These are phyloP conservation scores for Cheirogaleus major DNA, from an alignment of 2,797 vertebrate genomes.

Conservation along the genomic window DNA sequence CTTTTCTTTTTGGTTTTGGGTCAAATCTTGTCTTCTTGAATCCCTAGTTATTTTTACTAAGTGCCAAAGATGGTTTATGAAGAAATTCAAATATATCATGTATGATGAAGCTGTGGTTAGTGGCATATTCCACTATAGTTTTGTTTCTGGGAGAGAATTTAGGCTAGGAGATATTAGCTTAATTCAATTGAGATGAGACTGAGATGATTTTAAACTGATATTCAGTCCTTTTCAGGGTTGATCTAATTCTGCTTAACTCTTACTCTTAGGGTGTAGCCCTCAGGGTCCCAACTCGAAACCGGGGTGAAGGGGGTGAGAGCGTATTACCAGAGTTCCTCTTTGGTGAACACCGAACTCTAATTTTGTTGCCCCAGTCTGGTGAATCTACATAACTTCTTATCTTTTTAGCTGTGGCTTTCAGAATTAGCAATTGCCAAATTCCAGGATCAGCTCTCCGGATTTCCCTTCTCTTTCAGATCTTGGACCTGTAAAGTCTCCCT, in stretches of 20 bases:
- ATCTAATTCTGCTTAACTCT: not conserved
- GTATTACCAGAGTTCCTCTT: not conserved
- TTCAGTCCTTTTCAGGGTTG: not conserved
- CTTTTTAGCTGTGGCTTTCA: not conserved
- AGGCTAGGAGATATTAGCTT: not conserved
- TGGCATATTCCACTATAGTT: not conserved
- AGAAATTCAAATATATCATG: not conserved
- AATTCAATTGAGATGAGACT: not conserved
- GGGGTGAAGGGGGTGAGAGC: not conserved
- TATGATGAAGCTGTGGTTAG: not conserved
- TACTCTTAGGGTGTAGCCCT: not conserved
- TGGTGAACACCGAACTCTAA: not conserved
- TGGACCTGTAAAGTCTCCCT: not conserved
- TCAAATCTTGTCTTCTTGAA: not conserved
- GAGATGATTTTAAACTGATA: not conserved
- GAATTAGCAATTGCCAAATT: not conserved
- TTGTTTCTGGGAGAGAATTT: not conserved
- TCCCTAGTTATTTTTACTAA: not conserved
- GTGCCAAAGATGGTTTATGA: not conserved
- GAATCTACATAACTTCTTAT: not conserved
- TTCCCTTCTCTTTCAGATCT: not conserved
- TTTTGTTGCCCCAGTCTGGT: not conserved
- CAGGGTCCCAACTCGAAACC: not conserved
- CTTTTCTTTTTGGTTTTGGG: not conserved
- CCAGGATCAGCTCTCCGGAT: not conserved